A percentile compares a stretch with the other conserved stretches of the same genome.
phyloP scores from a whole-genome alignment of 2,113 vertebrate species.

The Ceyx melanurus region DNA sequence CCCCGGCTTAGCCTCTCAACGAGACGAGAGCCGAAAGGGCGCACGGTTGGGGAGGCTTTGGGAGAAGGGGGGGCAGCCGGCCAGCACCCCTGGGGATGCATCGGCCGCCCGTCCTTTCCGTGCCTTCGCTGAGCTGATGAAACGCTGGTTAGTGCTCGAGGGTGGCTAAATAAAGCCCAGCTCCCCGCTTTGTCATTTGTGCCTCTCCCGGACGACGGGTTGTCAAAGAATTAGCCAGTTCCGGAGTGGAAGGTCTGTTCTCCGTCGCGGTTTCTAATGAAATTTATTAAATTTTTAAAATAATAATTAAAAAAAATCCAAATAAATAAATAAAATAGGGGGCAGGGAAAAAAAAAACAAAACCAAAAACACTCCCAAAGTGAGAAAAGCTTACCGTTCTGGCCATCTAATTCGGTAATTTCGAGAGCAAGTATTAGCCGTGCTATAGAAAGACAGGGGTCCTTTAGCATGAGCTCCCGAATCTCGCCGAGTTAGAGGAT shows the following conservation, averaged over 20 bases:
- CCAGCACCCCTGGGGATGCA: background rate
- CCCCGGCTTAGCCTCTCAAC: background rate
- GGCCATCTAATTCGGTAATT: slow-evolving; percentile 9
- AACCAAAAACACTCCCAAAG: background rate
- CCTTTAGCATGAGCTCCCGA: background rate
- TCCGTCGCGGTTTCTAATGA: background rate
- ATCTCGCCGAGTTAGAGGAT: background rate
- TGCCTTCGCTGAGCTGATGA: background rate
- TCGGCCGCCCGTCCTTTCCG: background rate
- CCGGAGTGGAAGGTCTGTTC: background rate
- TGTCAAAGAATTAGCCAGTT: background rate
- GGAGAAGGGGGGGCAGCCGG: background rate
- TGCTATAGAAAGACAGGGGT: background rate
- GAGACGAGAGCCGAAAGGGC: too few relatives aligned
- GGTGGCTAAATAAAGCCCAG: background rate
- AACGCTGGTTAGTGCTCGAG: background rate
- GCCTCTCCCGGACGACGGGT: background rate
- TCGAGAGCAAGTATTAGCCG: background rate
- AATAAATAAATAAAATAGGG: background rate
- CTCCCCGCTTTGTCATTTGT: background rate
- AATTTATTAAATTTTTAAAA: background rate
- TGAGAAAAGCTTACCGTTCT: slow-evolving; percentile 18
- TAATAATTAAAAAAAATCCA: background rate
- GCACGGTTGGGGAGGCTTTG: background rate
- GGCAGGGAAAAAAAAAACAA: background rate